Percentiles rank a stretch among this genome's conserved stretches.
Conservation (phyloP, 2,888 invertebrate genomes). For the Dasypogon diadema region DNA sequence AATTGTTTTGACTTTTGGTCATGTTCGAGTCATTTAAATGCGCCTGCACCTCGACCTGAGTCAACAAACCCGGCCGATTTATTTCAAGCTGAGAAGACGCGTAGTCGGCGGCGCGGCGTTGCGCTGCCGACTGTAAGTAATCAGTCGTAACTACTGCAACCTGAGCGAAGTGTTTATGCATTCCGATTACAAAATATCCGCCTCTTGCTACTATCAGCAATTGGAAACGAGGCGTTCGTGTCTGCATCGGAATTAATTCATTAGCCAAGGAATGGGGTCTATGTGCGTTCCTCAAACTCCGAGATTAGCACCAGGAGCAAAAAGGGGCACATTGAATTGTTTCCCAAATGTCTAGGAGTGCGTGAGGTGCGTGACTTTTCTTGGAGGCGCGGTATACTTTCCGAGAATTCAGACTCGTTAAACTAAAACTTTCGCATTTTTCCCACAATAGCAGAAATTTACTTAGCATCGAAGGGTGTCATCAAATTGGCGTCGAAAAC, state of each 20-base stretch:
- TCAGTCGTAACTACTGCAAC: constrained; percentile 18
- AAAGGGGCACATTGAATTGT: background rate
- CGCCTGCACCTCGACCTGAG: constrained; percentile 28
- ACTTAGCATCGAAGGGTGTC: background rate
- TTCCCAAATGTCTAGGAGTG: background rate
- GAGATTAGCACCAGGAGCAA: background rate
- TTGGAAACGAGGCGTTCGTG: background rate
- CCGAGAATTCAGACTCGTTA: background rate
- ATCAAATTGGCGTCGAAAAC: background rate
- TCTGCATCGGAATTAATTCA: constrained; percentile 48
- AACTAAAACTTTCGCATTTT: background rate
- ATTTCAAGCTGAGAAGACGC: background rate
- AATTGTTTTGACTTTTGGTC: constrained; percentile 38
- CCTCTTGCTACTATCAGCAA: background rate
- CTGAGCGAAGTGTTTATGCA: constrained; percentile 34
- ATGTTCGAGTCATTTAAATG: constrained; percentile 22
- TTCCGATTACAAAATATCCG: constrained; percentile 39
- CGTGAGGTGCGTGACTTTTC: constrained; percentile 39
- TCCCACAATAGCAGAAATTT: background rate
- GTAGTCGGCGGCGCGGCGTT: background rate
- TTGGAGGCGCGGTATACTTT: constrained; percentile 5
- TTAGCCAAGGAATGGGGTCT: constrained; percentile 7
- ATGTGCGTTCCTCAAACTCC: background rate
- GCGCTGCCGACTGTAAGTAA: background rate
- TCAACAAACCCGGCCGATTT: constrained; percentile 31